Base-by-base conservation (phyloP, 2,888 invertebrate species). In the Drosophila recens region DNA sequence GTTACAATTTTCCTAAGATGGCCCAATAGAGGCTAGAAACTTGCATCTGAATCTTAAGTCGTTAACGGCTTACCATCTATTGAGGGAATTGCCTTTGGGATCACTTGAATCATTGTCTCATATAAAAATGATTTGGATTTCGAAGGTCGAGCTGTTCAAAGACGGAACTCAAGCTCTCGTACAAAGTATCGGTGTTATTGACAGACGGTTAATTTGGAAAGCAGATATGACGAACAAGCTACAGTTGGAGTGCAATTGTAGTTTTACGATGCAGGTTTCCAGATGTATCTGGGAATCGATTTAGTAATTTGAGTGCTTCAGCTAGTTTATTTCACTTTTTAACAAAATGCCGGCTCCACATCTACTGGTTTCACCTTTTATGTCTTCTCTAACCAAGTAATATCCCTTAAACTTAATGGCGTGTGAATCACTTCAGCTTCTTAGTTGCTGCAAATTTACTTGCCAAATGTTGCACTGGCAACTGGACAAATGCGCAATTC, bases 351-450 rank as follows among this genome's bases (percentile, higher is more conserved):
- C 36, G 11, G 13, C 13, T 13, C 11, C 11, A 36, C 36, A 13
- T 36, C 13, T 4, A 13, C 36, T 36, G 36, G 13, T 11, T 36
- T 36, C 36, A 13, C 36, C 36, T 36, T 36, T 36, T 23, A 13
- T 36, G 4, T 36, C 13, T 13, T 36, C 13, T 36, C 36, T 36
- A 4, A 36, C 36, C 13, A 36, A 13, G 13, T 36, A 13, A 36
- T 36, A 13, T 13, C 36, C 36, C 36, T 13, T 36, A 36, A 36
- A 13, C 36, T 36, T 36, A 36, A 36, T 3, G 36, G 13, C 36
- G 13, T 36, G 36, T 33, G 45, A 75, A 75, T 63, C 70, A 62
- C 48, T 38, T 71, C 43, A 38, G 43, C 17, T 63, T 45, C 38
- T 54, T 30, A 20, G 53, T 20, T 51, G 9, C 20, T n/a, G 20